phyloP scores from a whole-genome alignment of 23 tunicate species.

The Halocynthia roretzi region DNA sequence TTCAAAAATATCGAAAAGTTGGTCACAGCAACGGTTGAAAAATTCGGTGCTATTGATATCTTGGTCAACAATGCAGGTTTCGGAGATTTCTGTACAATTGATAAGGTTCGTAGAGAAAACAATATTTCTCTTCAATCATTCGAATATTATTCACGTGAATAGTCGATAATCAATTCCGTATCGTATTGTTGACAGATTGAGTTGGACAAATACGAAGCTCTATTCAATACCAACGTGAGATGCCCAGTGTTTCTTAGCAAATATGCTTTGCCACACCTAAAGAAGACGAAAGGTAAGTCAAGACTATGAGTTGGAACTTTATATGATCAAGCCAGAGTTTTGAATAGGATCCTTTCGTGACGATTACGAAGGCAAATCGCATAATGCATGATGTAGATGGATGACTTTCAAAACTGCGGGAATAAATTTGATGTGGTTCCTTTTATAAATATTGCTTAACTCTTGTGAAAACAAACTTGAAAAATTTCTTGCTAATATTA shows the following conservation, averaged over 20 bases:
- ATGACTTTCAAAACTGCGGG: no score
- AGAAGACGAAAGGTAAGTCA: conserved; percentile 27
- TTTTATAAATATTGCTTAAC: no score
- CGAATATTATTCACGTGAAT: not conserved
- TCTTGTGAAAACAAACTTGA: no score
- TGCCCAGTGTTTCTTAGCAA: conserved; percentile 32
- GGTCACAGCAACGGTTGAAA: conserved; percentile 13
- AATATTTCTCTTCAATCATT: not conserved
- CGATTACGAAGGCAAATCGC: no score
- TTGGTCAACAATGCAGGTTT: conserved; percentile 16
- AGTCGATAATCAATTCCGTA: not conserved
- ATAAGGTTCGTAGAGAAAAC: not conserved
- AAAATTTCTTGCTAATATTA: no score
- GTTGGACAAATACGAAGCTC: conserved; percentile 14
- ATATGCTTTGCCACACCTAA: conserved; percentile 19
- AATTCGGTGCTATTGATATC: conserved; percentile 20
- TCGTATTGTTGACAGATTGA: conserved; percentile 4
- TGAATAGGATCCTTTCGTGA: no score
- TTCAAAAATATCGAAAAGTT: conserved; percentile 9
- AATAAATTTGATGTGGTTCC: no score
- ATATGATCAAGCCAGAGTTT: no score
- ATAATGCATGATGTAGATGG: no score
- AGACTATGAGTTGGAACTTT: not conserved
- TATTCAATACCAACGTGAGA: conserved; percentile 25
- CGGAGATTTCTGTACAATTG: not conserved